phyloP scores from a whole-genome alignment of 2,797 vertebrate genomes.

The Cirrhinus molitorella region DNA sequence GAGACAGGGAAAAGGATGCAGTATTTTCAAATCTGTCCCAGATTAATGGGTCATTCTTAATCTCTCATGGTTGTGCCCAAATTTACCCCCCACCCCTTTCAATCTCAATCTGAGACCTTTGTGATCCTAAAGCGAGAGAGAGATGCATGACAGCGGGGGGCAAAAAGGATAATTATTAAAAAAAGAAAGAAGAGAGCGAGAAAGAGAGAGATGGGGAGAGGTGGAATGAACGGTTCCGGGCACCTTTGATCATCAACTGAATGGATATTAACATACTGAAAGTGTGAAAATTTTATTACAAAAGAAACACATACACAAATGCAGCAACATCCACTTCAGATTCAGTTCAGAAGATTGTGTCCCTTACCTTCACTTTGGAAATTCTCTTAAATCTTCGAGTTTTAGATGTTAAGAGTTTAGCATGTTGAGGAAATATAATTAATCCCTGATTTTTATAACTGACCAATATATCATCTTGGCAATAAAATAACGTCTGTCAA shows the following conservation, averaged over 20 bases:
- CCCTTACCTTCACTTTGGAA: not conserved
- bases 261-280: slow-evolving; percentile 15
- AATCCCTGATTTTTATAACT: not conserved
- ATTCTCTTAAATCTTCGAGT: not conserved
- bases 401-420: not conserved
- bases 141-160: slow-evolving; percentile 68
- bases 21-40: slow-evolving; percentile 74
- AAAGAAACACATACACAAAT: slow-evolving; percentile 26
- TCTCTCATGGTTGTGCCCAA: slow-evolving; percentile 77
- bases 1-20: slow-evolving; percentile 47
- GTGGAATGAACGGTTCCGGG: not conserved
- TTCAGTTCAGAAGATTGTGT: not conserved
- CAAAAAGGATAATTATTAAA: slow-evolving; percentile 74
- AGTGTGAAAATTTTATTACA: slow-evolving; percentile 37
- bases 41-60: slow-evolving; percentile 82
- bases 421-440: not conserved
- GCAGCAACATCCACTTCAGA: not conserved
- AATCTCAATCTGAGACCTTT: slow-evolving; percentile 74
- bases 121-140: slow-evolving; percentile 73
- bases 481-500: slow-evolving; percentile 5
- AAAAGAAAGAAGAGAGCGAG: slow-evolving; percentile 52
- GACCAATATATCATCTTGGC: not conserved
- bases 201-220: slow-evolving; percentile 31
- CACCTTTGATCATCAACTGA: slow-evolving; percentile 21
- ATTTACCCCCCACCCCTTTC: slow-evolving; percentile 75